Percentiles rank a stretch among this genome's conserved stretches.
Conservation (phyloP, 2,888 invertebrate species). For the Ochropleura plecta region DNA sequence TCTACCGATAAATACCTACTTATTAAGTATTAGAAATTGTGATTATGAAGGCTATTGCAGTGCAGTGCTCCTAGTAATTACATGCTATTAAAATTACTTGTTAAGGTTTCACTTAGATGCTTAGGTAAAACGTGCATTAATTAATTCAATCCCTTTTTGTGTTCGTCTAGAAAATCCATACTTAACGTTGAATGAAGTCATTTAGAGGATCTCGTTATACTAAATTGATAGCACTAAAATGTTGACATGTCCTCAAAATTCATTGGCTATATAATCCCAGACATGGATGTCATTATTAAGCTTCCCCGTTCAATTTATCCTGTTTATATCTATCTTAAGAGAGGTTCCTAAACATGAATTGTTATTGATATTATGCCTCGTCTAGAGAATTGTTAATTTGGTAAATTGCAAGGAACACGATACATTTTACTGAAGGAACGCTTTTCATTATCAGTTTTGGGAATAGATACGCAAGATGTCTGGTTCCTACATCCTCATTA, state of each 20-base stretch:
- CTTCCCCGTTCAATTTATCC: conserved; percentile 41
- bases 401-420: conserved; percentile 60
- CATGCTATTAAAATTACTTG: conserved; percentile 5
- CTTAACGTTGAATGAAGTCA: not conserved
- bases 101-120: not conserved
- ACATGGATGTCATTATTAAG: conserved; percentile 36
- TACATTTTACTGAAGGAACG: conserved; percentile 44
- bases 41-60: conserved; percentile 4
- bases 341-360: conserved; percentile 51
- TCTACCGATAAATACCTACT: not conserved
- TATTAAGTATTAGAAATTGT: conserved; percentile 4
- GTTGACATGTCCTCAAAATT: conserved; percentile 40
- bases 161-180: not conserved
- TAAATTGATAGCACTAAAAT: conserved; percentile 15
- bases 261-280: conserved; percentile 31
- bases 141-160: not conserved
- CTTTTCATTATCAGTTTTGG: conserved; percentile 47
- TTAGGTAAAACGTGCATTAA: not conserved
- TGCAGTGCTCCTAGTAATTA: conserved; percentile 5
- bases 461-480: conserved; percentile 27
- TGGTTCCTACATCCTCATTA: conserved; percentile 52
- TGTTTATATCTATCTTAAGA: conserved; percentile 36
- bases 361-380: conserved; percentile 66
- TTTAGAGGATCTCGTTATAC: not conserved
- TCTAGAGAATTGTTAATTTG: conserved; percentile 66